Conservation (phyloP, 2,888 invertebrate genomes). For the Magallana nippona region DNA sequence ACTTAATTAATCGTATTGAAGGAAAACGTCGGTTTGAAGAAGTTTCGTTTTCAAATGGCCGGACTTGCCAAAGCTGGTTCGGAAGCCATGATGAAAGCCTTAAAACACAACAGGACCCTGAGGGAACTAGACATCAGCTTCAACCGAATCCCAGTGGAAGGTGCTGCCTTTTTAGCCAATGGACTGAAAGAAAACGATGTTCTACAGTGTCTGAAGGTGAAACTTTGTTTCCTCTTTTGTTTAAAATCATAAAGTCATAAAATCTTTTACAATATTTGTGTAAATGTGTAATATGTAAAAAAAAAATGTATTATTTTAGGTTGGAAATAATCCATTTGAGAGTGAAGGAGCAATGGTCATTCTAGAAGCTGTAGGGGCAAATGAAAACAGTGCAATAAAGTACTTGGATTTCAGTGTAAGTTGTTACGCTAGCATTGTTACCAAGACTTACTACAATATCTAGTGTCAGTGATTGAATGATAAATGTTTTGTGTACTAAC, state of each 20-base stretch:
- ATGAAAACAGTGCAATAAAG: slow-evolving; percentile 66
- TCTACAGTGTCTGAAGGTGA: slow-evolving; percentile 56
- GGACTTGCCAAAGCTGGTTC: slow-evolving; percentile 74
- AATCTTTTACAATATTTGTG: background rate
- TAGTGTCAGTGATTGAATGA: too few relatives aligned
- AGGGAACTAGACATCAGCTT: slow-evolving; percentile 74
- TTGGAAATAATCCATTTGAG: slow-evolving; percentile 71
- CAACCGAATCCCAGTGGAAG: slow-evolving; percentile 74
- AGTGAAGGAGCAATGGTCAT: slow-evolving; percentile 68
- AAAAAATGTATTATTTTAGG: slow-evolving; percentile 54
- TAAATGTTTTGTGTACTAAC: background rate
- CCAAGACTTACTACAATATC: too few relatives aligned
- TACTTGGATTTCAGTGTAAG: slow-evolving; percentile 70
- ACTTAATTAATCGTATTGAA: slow-evolving; percentile 44
- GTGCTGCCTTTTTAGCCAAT: slow-evolving; percentile 67
- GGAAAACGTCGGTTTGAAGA: slow-evolving; percentile 75
- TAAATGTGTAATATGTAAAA: background rate
- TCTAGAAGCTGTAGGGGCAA: slow-evolving; percentile 65
- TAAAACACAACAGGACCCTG: slow-evolving; percentile 74
- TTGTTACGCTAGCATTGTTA: background rate
- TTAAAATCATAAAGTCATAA: too few relatives aligned
- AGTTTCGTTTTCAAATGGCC: slow-evolving; percentile 75
- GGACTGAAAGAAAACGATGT: slow-evolving; percentile 73
- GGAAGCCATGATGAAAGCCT: slow-evolving; percentile 68
- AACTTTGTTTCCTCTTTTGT: background rate